Evolutionary conservation across 1,140 invertebrate genomes (phyloP), one percentile per base, ranked within the genome.

Genomic region (Drosophila melanica): DNA sequence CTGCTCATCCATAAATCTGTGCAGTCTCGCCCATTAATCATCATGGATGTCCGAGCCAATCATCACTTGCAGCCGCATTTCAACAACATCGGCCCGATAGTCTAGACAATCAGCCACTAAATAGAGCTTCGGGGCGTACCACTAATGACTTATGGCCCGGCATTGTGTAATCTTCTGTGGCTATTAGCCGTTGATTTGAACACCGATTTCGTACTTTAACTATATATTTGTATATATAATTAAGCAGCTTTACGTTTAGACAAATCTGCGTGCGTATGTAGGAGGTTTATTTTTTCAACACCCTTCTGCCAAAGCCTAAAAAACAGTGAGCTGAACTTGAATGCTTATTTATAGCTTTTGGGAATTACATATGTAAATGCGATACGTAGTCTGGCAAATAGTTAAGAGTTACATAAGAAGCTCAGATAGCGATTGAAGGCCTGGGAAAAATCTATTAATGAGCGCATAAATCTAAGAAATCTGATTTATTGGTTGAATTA

Each of bases 31-130:
- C 79, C 84, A 87, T 87, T 87, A 87, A 87, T 87, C 82, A 87
- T 86, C 81, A 69, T 75, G 82, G 75, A 81, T 86, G 82, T 87
- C 82, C 72, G 66, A 82, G 57, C 75, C 79, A 86, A 86, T 86
- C 82, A 82, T 87, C 82, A 89, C 82, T 87, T 86, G 79, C 75
- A 71, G 55, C 55, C 42, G 50, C 41, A 48, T 64, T 55, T 64
- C 55, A 67, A 60, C 70, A 59, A 59, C 64, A 53, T 23, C 27
- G 45, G n/a, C 14, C 41, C 41, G 41, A 59, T 30, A 14, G 42
- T 64, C 55, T 51, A 77, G 58, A 74, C 79, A 73, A 77, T 63
- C 78, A 66, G 54, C 75, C 65, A 70, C 67, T 86, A 75, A 84
- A 75, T 79, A 78, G 80, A 76, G 63, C 78, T 86, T 55, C 71